Percentiles rank a stretch among this genome's conserved stretches.
These are phyloP conservation scores for Eristalis arbustorum DNA, from an alignment of 2,888 invertebrate genomes.

Conservation along the genomic window DNA sequence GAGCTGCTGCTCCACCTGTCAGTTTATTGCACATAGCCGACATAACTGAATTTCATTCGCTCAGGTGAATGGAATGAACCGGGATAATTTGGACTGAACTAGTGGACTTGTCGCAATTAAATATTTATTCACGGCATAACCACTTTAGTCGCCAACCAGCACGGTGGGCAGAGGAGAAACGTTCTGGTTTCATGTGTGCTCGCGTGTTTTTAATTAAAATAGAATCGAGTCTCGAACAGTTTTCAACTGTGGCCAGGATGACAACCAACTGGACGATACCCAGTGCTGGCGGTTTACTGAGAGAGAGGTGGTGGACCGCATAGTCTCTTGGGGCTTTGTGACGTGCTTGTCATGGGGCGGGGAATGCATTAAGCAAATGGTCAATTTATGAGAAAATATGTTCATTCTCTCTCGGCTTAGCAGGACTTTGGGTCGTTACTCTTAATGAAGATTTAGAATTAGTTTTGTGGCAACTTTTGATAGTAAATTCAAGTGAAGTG, in stretches of 20 bases:
- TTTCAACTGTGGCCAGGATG: background rate
- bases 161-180: background rate
- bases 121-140: slow-evolving; percentile 37
- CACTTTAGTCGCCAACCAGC: background rate
- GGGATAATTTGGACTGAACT: background rate
- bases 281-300: background rate
- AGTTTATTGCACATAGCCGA: background rate
- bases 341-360: background rate
- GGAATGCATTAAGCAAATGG: slow-evolving; percentile 39
- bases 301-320: slow-evolving; percentile 15
- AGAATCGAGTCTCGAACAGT: slow-evolving; percentile 25
- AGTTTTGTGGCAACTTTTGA: too few relatives aligned
- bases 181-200: background rate
- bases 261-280: background rate
- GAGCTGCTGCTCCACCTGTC: background rate
- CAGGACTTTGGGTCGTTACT: background rate
- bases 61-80: background rate
- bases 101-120: slow-evolving; percentile 19
- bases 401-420: background rate
- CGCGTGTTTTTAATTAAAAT: slow-evolving; percentile 56
- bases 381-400: slow-evolving; percentile 9
- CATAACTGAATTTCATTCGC: background rate
- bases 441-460: too few relatives aligned
- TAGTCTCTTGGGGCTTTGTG: slow-evolving; percentile 1
- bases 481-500: background rate